Base-by-base conservation (phyloP, 2,797 vertebrate species). In the Chromis chromis region DNA sequence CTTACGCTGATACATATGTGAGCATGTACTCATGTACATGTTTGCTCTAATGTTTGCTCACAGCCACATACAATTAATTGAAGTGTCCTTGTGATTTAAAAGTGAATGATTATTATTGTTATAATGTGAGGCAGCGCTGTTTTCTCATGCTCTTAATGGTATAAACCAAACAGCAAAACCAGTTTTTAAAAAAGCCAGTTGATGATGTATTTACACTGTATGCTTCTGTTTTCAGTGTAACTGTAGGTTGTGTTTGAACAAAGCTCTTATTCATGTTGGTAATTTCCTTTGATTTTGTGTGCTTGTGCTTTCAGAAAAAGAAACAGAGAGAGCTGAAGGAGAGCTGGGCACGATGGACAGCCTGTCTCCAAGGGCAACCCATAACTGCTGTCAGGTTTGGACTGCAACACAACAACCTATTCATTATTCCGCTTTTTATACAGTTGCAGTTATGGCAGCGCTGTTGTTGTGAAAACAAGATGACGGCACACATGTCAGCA, bases 301-400 rank as follows among this genome's bases (percentile, higher is more conserved):
- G 55, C 49, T 81, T 74, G 39, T 56, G 78, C 69, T 86, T 71
- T 77, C 86, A 95, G 93, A 94, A 95, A 89, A 92, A 82, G 70
- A 89, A 90, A 72, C 94, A 94, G 81, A 90, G 80, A 80, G 87
- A 94, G 22, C 89, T 96, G 50, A 94, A 89, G 67, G 28, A 88
- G 71, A 92, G 49, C 0, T 98, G 98, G 97, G 96, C 96, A 52
- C 93, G 84, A 73, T 98, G 97, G 96, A 92, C 94, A 19, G 90
- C 90, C 59, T 67, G 95, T 76, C 88, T 95, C 79, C 77, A 78
- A 39, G 13, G 52, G 22, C 96, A 97, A 92, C 96, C 96, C 0
- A 94, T 98, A 57, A 90, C 85, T 39, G 77, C 91, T 4, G 95
- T 99, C 93, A 98, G 96, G 98, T 99, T 93, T 89, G 78, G 56